Percentiles rank a stretch among this genome's conserved stretches.
Evolutionary conservation across 2,797 vertebrate genomes (phyloP).

Genomic region (Pseudotriccus pelzelni): DNA sequence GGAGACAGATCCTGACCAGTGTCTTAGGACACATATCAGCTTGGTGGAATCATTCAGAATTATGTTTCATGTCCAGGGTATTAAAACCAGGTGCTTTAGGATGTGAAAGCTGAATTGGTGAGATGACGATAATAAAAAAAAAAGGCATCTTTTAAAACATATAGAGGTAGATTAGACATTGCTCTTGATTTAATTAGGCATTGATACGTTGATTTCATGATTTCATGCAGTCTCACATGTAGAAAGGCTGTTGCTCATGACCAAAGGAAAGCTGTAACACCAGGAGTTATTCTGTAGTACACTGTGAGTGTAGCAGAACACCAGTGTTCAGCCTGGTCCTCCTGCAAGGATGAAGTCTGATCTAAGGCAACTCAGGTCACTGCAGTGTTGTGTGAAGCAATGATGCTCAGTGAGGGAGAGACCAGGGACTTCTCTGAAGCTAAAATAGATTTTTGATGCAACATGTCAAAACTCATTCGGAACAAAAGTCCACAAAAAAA

Average conservation of each 20-base stretch:
- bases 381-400: not conserved
- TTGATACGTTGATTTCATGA: not conserved
- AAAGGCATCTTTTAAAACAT: rapidly evolving
- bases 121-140: not conserved
- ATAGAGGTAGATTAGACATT: not conserved
- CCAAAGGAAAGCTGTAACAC: not conserved
- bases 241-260: not conserved
- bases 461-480: not conserved
- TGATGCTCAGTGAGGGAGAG: not conserved
- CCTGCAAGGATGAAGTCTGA: not conserved
- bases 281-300: not conserved
- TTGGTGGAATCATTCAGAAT: not conserved
- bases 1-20: not conserved
- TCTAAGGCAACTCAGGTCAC: not conserved
- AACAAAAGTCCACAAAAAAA: not conserved
- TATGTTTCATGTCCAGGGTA: not conserved
- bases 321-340: not conserved
- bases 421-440: not conserved
- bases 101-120: not conserved
- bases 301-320: not conserved
- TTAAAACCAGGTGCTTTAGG: not conserved
- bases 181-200: not conserved
- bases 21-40: not conserved
- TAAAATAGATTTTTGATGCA: not conserved
- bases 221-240: not conserved